Evolutionary conservation across 2,888 invertebrate species (phyloP).

Genomic region (Ophraella communa): DNA sequence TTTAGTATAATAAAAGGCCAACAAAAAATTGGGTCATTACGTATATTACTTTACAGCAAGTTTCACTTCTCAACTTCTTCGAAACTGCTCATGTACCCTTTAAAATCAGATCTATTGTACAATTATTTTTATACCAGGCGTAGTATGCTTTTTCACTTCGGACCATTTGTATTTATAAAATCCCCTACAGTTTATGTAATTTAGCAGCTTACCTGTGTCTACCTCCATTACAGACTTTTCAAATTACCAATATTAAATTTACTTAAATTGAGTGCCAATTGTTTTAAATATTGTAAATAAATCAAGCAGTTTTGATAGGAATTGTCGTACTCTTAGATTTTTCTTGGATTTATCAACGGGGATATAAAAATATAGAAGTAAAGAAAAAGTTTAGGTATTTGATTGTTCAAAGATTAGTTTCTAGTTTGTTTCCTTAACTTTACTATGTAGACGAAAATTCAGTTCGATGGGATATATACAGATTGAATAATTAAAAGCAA

Average conservation of each 20-base stretch:
- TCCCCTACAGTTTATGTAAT: constrained; percentile 3
- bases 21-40: neutral
- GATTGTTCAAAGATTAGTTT: neutral
- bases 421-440: neutral
- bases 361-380: constrained; percentile 15
- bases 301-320: too few species aligned
- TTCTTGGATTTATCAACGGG: too few species aligned
- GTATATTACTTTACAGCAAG: neutral
- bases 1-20: neutral
- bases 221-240: constrained; percentile 2
- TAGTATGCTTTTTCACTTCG: constrained; percentile 14
- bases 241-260: neutral
- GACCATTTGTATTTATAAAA: constrained; percentile 4
- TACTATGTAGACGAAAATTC: neutral
- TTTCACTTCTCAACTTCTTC: constrained; percentile 3
- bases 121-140: constrained; percentile 21
- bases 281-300: too few species aligned
- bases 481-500: neutral
- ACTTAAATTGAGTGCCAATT: constrained; percentile 12
- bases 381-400: constrained; percentile 21
- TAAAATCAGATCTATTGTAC: constrained; percentile 16
- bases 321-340: too few species aligned
- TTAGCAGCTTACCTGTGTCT: constrained; percentile 7
- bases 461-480: neutral
- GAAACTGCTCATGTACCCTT: constrained; percentile 7